These are phyloP conservation scores for Myotis vivesi DNA, from an alignment of 2,797 vertebrate genomes.

Conservation along the genomic window DNA sequence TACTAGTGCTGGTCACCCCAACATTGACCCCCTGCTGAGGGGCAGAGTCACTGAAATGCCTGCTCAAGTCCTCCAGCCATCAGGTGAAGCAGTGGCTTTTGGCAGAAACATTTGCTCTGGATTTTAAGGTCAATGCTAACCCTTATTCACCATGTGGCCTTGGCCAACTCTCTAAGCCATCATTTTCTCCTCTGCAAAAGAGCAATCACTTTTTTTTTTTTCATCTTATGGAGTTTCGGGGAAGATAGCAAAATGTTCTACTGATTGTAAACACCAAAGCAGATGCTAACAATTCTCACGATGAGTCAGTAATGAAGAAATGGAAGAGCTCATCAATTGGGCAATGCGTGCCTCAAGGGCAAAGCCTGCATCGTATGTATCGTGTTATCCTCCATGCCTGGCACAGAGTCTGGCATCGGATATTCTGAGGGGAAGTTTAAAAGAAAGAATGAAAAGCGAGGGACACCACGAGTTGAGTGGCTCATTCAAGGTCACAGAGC, in stretches of 20 bases:
- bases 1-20: background rate
- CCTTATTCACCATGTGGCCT: background rate
- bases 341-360: background rate
- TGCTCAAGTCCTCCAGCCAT: background rate
- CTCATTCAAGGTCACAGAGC: background rate
- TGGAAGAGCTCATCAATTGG: background rate
- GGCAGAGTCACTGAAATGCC: background rate
- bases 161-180: background rate
- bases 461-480: background rate
- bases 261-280: background rate
- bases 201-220: background rate
- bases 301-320: background rate
- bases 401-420: background rate
- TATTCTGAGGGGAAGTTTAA: background rate
- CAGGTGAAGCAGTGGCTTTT: background rate
- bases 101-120: background rate
- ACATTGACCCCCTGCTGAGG: background rate
- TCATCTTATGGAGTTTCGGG: background rate
- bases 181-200: background rate
- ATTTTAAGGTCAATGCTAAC: background rate
- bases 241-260: background rate
- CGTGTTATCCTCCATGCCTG: background rate
- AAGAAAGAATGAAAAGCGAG: background rate
- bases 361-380: background rate
- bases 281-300: background rate